A percentile compares a stretch with the other conserved stretches of the same genome.
Evolutionary conservation across 1,140 invertebrate species (phyloP).

Genomic region (Cotesia typhae): DNA sequence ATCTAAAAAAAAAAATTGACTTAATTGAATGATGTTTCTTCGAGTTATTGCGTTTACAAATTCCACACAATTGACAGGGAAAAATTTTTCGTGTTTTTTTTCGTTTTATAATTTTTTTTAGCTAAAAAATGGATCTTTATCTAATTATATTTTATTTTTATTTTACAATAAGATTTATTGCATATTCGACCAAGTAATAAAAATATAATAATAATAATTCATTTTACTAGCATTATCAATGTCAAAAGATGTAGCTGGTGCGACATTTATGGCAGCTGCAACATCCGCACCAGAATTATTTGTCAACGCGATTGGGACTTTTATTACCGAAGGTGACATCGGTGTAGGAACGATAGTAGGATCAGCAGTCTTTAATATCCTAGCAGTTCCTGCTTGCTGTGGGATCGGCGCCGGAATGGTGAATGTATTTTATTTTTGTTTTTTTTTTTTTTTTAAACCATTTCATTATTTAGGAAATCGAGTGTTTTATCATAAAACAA

Average conservation of each 20-base stretch:
- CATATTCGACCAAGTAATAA: background rate
- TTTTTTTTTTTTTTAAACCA: background rate
- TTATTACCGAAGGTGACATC: slow-evolving; percentile 71
- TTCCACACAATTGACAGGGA: no score
- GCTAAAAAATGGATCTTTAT: no score
- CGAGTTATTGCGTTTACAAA: no score
- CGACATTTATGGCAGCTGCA: slow-evolving; percentile 73
- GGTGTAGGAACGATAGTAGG: slow-evolving; percentile 75
- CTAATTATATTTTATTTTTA: no score
- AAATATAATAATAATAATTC: background rate
- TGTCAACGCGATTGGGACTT: slow-evolving; percentile 68
- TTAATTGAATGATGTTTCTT: no score
- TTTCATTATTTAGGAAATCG: background rate
- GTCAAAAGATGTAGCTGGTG: slow-evolving; percentile 72
- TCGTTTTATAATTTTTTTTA: no score
- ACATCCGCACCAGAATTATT: slow-evolving; percentile 73
- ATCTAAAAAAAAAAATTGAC: no score
- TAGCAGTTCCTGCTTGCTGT: slow-evolving; percentile 75
- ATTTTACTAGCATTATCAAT: slow-evolving; percentile 45
- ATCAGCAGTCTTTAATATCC: slow-evolving; percentile 76
- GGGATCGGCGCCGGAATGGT: slow-evolving; percentile 69
- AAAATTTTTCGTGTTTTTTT: no score
- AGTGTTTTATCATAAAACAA: no score
- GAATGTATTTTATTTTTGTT: slow-evolving; percentile 26
- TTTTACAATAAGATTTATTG: no score